A percentile compares a stretch with the other conserved stretches of the same genome.
These are phyloP conservation scores for Gisinianus flammeolus DNA, from an alignment of 2,888 invertebrate genomes.

Conservation along the genomic window DNA sequence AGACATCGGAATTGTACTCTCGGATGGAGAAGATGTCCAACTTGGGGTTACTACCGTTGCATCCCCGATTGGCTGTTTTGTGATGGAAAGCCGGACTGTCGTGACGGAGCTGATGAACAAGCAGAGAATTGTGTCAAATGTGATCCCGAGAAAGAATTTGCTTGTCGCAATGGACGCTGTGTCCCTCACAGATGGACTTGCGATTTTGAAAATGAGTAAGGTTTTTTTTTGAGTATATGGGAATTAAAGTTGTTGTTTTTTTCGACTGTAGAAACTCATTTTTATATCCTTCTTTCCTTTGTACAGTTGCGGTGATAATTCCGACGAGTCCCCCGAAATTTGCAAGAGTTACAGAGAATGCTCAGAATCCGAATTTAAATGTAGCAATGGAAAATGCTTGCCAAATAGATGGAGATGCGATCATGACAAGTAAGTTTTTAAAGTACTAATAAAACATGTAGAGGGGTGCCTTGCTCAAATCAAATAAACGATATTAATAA, in stretches of 20 bases:
- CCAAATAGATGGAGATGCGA: conserved; percentile 67
- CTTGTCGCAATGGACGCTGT: conserved; percentile 88
- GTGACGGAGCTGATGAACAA: conserved; percentile 89
- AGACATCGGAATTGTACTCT: conserved; percentile 88
- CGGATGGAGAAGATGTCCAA: conserved; percentile 93
- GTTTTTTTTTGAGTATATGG: conserved; percentile 60
- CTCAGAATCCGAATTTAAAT: conserved; percentile 83
- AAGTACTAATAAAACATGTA: background rate
- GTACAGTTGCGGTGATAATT: conserved; percentile 73
- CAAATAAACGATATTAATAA: conserved; percentile 27
- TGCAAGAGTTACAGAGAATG: conserved; percentile 90
- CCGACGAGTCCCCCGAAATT: conserved; percentile 81
- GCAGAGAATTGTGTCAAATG: conserved; percentile 91
- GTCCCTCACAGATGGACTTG: conserved; percentile 90
- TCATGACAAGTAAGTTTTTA: conserved; percentile 36
- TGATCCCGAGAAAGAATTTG: conserved; percentile 85
- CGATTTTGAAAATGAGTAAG: conserved; percentile 94
- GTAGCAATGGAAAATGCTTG: conserved; percentile 92
- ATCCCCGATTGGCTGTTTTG: conserved; percentile 88
- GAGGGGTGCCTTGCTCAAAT: background rate
- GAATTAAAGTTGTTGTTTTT: too few relatives aligned
- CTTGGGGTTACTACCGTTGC: conserved; percentile 87
- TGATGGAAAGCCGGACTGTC: conserved; percentile 62
- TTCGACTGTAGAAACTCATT: background rate
- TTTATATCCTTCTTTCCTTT: background rate